Base-by-base conservation (phyloP, 2,888 invertebrate species). In the Sthenelais limicola region DNA sequence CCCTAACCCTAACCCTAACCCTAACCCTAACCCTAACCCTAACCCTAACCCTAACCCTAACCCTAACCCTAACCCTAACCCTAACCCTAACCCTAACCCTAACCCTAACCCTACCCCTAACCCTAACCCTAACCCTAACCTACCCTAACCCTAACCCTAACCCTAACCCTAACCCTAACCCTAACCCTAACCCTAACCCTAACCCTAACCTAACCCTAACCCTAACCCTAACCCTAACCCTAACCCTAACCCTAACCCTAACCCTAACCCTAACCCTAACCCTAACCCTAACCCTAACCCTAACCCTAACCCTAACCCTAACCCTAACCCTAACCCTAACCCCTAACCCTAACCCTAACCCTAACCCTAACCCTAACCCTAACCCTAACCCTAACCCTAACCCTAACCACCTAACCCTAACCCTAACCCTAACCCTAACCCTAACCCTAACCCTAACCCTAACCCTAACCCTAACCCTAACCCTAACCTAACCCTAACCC, bases 361-460 rank as follows among this genome's bases (percentile, higher is more conserved):
- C 67, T 30, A 26, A 67, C n/a, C 67, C 67, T 38, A 35, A 67
- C 32, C 67, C 67, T 38, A 35, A 67, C 32, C 67, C 67, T 38
- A 35, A 33, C 43, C 35, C 67, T 48, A 43, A 47, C 43, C 43
- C 67, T 48, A 43, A 47, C 43, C 43, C 67, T 32, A 26, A 56
- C 71, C 74, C 76, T 74, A 68, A 75, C 71, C 76, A 73, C 75
- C n/a, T n/a, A n/a, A 66, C 70, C 71, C 71, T 73, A 73, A 76
- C 76, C 76, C 76, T 70, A 75, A 74, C 74, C 76, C 76, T 74
- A 76, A 76, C 74, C 76, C 76, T 75, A 75, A 76, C 76, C 71
- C 70, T 74, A 74, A 74, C 74, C 74, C 74, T 74, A 74, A 74
- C 74, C 74, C 74, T 74, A 74, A 74, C 74, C 74, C 74, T 71